phyloP scores from a whole-genome alignment of 2,113 vertebrate species.

The Percina caprodes region DNA sequence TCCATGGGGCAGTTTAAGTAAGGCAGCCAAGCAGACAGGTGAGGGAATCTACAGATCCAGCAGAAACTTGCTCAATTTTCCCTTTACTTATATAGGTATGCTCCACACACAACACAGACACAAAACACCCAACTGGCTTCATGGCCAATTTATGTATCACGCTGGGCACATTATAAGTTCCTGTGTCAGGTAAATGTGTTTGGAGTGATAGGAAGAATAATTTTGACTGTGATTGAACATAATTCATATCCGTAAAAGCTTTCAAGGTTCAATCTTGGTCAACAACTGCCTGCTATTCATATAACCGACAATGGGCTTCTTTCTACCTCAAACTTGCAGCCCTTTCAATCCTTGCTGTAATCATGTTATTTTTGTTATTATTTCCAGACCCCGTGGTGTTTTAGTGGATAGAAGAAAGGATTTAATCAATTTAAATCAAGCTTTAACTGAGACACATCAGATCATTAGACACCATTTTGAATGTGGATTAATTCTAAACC shows the following conservation, averaged over 20 bases:
- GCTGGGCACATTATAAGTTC: constrained; percentile 59
- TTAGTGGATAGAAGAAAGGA: background rate
- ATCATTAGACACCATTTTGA: constrained; percentile 17
- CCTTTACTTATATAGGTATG: constrained; percentile 11
- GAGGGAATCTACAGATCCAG: constrained; percentile 17
- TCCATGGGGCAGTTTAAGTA: constrained; percentile 28
- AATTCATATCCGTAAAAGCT: constrained; percentile 64
- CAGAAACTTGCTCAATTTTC: constrained; percentile 23
- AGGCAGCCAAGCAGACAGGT: constrained; percentile 21
- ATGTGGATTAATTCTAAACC: constrained; percentile 35
- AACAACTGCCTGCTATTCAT: constrained; percentile 39
- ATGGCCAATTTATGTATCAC: constrained; percentile 63
- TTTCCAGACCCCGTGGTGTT: constrained; percentile 4
- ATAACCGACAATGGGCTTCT: constrained; percentile 20
- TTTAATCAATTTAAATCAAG: constrained; percentile 36
- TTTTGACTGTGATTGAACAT: constrained; percentile 48
- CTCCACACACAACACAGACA: constrained; percentile 23
- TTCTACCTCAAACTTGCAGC: constrained; percentile 12
- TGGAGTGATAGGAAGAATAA: constrained; percentile 39
- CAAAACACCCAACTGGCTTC: constrained; percentile 27
- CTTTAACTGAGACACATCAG: constrained; percentile 29
- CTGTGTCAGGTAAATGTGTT: constrained; percentile 68
- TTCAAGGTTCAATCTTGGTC: constrained; percentile 58
- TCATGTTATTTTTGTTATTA: constrained; percentile 12
- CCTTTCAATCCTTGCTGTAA: constrained; percentile 8